These are phyloP conservation scores for Monopis laevigella DNA, from an alignment of 2,888 invertebrate species.

Conservation along the genomic window DNA sequence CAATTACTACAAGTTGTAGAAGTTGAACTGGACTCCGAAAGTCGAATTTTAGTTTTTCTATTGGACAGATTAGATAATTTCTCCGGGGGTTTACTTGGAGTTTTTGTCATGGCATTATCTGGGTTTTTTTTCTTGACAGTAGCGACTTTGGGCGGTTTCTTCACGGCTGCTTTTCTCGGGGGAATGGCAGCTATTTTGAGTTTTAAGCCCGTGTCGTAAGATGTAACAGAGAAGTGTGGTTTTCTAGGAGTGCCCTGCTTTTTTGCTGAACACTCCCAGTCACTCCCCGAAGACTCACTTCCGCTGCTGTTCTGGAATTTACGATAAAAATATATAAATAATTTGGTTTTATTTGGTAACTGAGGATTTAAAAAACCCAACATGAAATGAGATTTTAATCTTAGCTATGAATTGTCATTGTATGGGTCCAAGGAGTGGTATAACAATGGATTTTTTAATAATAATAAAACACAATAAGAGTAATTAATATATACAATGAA, in stretches of 20 bases:
- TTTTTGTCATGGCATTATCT: slow-evolving; percentile 22
- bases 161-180: slow-evolving; percentile 46
- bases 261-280: slow-evolving; percentile 48
- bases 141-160: slow-evolving; percentile 39
- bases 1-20: slow-evolving; percentile 63
- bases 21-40: slow-evolving; percentile 54
- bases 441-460: too few relatives aligned
- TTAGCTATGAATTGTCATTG: too few relatives aligned
- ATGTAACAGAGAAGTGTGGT: slow-evolving; percentile 70
- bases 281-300: slow-evolving; percentile 50
- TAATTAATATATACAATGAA: too few relatives aligned
- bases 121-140: slow-evolving; percentile 31
- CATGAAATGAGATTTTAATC: too few relatives aligned
- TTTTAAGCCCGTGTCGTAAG: slow-evolving; percentile 68
- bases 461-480: too few relatives aligned
- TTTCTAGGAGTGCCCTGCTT: slow-evolving; percentile 42
- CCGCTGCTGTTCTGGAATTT: slow-evolving; percentile 49
- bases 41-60: slow-evolving; percentile 25
- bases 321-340: too few relatives aligned
- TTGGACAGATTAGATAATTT: slow-evolving; percentile 21
- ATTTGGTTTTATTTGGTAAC: too few relatives aligned
- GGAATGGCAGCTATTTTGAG: slow-evolving; percentile 70
- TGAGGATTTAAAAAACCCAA: too few relatives aligned
- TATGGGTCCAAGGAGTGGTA: too few relatives aligned
- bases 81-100: slow-evolving; percentile 18